These are phyloP conservation scores for Pipistrellus pygmaeus DNA, from an alignment of 2,797 vertebrate genomes.

Conservation along the genomic window DNA sequence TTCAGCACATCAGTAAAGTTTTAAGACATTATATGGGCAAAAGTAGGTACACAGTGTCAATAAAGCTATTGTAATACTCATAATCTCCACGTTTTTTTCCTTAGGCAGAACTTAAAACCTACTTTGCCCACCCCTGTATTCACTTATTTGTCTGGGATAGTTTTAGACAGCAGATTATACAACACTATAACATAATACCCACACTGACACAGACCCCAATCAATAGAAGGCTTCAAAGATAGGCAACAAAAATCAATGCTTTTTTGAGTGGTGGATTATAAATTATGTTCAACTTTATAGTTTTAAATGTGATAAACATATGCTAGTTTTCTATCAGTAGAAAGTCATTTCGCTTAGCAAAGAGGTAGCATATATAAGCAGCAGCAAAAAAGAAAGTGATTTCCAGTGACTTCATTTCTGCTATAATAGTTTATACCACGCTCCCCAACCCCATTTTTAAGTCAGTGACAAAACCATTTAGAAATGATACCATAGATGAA, in stretches of 20 bases:
- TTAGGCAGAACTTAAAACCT: not conserved
- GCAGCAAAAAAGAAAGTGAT: not conserved
- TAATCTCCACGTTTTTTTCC: not conserved
- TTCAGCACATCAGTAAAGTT: not conserved
- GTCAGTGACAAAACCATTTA: constrained; percentile 59
- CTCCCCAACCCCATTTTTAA: not conserved
- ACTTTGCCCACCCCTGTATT: not conserved
- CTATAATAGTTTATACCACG: not conserved
- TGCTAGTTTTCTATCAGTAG: not conserved
- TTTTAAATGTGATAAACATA: not conserved
- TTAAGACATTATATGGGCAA: not conserved
- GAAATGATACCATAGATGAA: constrained; percentile 85
- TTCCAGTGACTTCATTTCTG: constrained; percentile 6
- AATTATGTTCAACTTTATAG: not conserved
- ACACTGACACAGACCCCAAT: not conserved
- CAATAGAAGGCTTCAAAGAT: not conserved
- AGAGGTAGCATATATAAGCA: not conserved
- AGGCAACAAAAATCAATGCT: not conserved
- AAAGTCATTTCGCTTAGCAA: not conserved
- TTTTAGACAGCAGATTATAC: not conserved
- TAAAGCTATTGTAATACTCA: not conserved
- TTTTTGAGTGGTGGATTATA: not conserved
- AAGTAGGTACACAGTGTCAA: not conserved
- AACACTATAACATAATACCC: not conserved
- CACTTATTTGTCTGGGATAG: not conserved